Evolutionary conservation across 92 coral and sea anemone species (phyloP).

Genomic region (Actinostola sp.): DNA sequence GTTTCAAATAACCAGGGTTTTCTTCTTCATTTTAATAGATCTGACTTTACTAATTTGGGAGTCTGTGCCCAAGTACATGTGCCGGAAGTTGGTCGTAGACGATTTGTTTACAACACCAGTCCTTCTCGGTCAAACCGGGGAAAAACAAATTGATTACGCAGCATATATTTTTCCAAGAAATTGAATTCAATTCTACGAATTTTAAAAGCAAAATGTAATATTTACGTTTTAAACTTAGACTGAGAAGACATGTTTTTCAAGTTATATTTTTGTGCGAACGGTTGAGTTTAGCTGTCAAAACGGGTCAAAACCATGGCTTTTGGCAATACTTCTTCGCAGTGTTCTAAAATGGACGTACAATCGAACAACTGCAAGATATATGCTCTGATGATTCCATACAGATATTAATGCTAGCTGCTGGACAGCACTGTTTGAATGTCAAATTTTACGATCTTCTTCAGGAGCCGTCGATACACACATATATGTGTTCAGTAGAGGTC

Average conservation of each 20-base stretch:
- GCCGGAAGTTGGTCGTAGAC: background rate
- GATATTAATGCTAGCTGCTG: constrained; percentile 15
- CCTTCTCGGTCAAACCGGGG: constrained; percentile 5
- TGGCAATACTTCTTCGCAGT: no score
- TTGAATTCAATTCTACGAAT: no score
- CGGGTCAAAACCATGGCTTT: constrained; percentile 1
- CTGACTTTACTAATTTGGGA: background rate
- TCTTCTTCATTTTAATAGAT: no score
- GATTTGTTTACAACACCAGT: constrained; percentile 7
- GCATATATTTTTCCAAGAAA: constrained; percentile 10
- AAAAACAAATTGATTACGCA: background rate
- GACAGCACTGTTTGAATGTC: constrained; percentile 6
- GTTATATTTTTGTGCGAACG: background rate
- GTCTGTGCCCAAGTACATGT: background rate
- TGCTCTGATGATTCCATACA: constrained; percentile 3
- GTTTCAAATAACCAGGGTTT: no score
- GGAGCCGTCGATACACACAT: background rate
- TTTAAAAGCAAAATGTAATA: no score
- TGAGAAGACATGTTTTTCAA: no score
- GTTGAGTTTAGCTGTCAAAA: background rate
- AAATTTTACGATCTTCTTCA: background rate
- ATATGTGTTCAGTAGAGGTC: constrained; percentile 19
- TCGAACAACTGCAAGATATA: constrained; percentile 2
- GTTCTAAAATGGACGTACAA: constrained; percentile 1
- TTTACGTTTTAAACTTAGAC: no score